Evolutionary conservation across 2,888 invertebrate species (phyloP).

Genomic region (Oscheius myriophilus): DNA sequence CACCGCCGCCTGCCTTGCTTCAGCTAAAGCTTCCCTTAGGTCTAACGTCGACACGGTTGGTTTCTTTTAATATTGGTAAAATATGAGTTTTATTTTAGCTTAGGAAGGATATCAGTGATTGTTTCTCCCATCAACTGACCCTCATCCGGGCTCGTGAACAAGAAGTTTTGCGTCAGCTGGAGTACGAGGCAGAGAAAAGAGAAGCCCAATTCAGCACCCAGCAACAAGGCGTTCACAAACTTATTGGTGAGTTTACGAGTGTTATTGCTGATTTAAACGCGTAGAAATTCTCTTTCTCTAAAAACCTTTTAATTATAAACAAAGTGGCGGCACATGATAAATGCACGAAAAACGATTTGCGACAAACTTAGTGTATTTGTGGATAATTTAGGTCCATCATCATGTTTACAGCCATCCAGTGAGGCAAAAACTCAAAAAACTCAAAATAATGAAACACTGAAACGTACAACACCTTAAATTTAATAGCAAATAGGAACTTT

Average conservation of each 20-base stretch:
- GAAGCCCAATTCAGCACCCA: slow-evolving; percentile 46
- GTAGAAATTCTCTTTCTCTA: no score
- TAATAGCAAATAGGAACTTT: no score
- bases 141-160: slow-evolving; percentile 54
- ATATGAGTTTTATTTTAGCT: slow-evolving; percentile 34
- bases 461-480: no score
- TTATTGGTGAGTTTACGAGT: slow-evolving; percentile 37
- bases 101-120: slow-evolving; percentile 51
- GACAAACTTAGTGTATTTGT: no score
- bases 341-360: no score
- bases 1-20: slow-evolving; percentile 44
- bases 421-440: no score
- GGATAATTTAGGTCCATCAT: no score
- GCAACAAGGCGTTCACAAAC: slow-evolving; percentile 45
- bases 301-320: no score
- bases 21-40: slow-evolving; percentile 39
- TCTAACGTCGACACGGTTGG: slow-evolving; percentile 46
- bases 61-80: not conserved
- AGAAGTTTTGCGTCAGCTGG: slow-evolving; percentile 49
- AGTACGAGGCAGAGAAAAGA: slow-evolving; percentile 41
- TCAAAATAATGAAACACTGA: no score
- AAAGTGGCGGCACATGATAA: no score
- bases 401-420: no score
- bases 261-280: not conserved
- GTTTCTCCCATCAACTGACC: slow-evolving; percentile 48